Evolutionary conservation across 1,140 invertebrate genomes (phyloP).

Genomic region (Psix sp.): DNA sequence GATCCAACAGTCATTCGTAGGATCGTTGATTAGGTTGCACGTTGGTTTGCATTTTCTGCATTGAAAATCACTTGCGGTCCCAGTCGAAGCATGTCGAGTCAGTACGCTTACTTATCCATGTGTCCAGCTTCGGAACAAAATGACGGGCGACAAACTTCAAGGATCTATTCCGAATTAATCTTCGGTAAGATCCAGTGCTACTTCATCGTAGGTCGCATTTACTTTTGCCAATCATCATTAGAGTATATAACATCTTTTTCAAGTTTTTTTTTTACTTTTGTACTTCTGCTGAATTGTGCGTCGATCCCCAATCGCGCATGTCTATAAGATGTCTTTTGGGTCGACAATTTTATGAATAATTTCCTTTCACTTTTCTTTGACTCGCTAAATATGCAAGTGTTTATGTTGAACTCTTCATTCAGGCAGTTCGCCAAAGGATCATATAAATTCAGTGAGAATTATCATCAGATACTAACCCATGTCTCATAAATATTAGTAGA

Average conservation of each 20-base stretch:
- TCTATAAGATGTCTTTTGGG: no score
- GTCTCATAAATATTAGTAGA: slow-evolving; percentile 57
- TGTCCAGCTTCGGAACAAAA: slow-evolving; percentile 12
- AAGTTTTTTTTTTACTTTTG: slow-evolving; percentile 76
- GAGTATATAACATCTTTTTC: slow-evolving; percentile 43
- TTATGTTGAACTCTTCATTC: no score
- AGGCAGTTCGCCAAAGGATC: slow-evolving; percentile 35
- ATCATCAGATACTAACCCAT: slow-evolving; percentile 39
- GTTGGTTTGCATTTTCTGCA: not conserved
- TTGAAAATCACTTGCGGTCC: slow-evolving; percentile 5
- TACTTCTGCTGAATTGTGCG: slow-evolving; percentile 60
- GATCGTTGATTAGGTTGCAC: not conserved
- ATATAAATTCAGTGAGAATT: slow-evolving; percentile 19
- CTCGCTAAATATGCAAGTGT: no score
- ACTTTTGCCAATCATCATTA: slow-evolving; percentile 49
- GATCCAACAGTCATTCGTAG: not conserved
- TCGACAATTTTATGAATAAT: no score
- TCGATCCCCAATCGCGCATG: no score
- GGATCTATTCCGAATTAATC: not conserved
- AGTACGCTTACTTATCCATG: slow-evolving; percentile 24
- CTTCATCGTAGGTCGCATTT: slow-evolving; percentile 52
- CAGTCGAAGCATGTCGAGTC: slow-evolving; percentile 9
- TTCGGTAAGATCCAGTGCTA: no score
- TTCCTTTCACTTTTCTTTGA: no score
- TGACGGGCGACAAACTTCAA: slow-evolving; percentile 1